Evolutionary conservation across 2,888 invertebrate species (phyloP), one percentile per base, ranked within the genome.

Genomic region (Drosophila tanythrix): DNA sequence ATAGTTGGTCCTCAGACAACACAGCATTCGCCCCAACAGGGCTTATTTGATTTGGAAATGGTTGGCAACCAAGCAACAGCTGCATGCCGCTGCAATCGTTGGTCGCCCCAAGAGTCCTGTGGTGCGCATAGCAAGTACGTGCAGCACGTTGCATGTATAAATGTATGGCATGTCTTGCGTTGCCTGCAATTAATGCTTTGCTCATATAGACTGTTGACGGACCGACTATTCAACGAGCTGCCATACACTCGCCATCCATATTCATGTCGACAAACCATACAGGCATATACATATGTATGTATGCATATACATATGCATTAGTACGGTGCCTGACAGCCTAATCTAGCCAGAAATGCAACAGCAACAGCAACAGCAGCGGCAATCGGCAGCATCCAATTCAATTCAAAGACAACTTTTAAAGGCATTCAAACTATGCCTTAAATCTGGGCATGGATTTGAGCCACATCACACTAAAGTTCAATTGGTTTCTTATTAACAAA

Each of bases 61-160:
- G 43, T 35, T 50, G 38, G 43, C 31, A 72, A 36, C 51, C 35
- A 27, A 55, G 64, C 57, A 33, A 21, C 40, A 43, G 35, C 50
- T 35, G 40, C 48, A 59, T 59, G 53, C 57, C 58, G 31, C 31
- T 58, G 46, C 53, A 40, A 18, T 11, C 61, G 13, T 31, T 36
- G 43, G 33, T 31, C 15, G 29, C 10, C 38, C 38, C 56, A 29
- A 18, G 6, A 13, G 35, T 61, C 69, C 59, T 61, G 65, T 61
- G 50, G 73, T 60, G 53, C 43, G 76, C 58, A 70, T 60, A 59
- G 31, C 59, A 58, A 43, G 40, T 56, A 27, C 69, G 36, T 43
- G 36, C 29, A 48, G 48, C 52, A 52, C 51, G 82, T 71, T 83
- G 82, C 81, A 83, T 67, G 57, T 73, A 63, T 65, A 70, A 15